Conservation (phyloP, 1,140 invertebrate species). For the Piezodorus guildinii region DNA sequence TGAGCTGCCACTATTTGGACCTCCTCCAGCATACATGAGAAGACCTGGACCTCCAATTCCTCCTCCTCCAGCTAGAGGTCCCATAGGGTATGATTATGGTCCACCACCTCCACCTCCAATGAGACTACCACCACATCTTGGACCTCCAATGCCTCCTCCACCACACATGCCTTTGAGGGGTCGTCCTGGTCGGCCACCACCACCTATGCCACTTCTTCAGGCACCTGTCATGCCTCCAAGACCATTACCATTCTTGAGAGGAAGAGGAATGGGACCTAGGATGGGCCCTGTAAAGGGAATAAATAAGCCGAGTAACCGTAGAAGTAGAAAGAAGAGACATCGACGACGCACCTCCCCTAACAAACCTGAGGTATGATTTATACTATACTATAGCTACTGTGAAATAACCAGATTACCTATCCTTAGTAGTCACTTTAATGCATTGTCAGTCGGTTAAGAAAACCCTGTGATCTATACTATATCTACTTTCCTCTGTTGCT, state of each 20-base stretch:
- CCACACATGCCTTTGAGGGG: neutral
- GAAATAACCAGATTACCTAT: slow-evolving; percentile 8
- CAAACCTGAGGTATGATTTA: slow-evolving; percentile 5
- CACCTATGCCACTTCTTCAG: slow-evolving; percentile 18
- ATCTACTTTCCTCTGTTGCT: neutral
- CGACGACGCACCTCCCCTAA: neutral
- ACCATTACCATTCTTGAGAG: slow-evolving; percentile 17
- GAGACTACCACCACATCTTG: neutral
- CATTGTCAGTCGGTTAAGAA: neutral
- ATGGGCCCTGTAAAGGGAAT: slow-evolving; percentile 11
- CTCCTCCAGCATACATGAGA: slow-evolving; percentile 18
- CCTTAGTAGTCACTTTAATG: neutral
- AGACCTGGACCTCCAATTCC: slow-evolving; percentile 16
- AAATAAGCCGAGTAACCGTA: slow-evolving; percentile 17
- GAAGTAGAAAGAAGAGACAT: slow-evolving; percentile 1
- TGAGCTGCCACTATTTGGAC: slow-evolving; percentile 20
- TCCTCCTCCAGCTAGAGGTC: slow-evolving; percentile 7
- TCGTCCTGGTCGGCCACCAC: slow-evolving; percentile 2
- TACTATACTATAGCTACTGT: neutral
- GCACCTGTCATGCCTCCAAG: slow-evolving; percentile 18
- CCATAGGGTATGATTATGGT: slow-evolving; percentile 1
- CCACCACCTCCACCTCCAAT: slow-evolving; percentile 21
- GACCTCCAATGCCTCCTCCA: slow-evolving; percentile 17
- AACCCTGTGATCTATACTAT: neutral
- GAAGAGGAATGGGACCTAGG: slow-evolving; percentile 1